Evolutionary conservation across 2,113 vertebrate genomes (phyloP).

Genomic region (Amblyornis subalaris): DNA sequence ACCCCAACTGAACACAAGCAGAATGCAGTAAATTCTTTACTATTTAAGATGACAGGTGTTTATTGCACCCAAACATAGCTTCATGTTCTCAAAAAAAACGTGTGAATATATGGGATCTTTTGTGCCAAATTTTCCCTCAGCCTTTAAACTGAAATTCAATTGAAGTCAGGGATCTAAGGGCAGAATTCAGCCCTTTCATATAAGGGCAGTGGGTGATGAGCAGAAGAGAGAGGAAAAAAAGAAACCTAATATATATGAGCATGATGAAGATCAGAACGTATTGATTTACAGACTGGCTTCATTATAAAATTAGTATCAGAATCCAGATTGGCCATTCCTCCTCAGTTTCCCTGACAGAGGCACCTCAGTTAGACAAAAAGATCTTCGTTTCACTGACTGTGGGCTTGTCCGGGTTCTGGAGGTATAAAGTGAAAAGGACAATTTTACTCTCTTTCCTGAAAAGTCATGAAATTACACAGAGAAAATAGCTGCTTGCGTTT

Average conservation of each 20-base stretch:
- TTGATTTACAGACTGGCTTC: neutral
- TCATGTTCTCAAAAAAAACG: conserved; percentile 30
- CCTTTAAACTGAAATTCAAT: neutral
- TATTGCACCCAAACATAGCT: conserved; percentile 58
- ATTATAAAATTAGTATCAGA: neutral
- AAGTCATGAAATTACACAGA: neutral
- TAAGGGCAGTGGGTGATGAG: neutral
- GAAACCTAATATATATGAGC: neutral
- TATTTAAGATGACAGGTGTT: conserved; percentile 63
- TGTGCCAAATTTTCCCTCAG: conserved; percentile 24
- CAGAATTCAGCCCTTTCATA: neutral
- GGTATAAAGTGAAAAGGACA: neutral
- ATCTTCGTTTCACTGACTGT: neutral
- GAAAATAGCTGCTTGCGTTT: neutral
- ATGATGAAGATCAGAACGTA: neutral
- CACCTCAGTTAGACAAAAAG: neutral
- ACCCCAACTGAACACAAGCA: neutral
- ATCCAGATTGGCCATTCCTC: neutral
- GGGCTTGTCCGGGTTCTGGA: neutral
- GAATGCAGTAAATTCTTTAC: conserved; percentile 29
- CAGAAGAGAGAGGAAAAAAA: neutral
- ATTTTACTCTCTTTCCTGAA: neutral
- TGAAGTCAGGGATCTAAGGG: conserved; percentile 2
- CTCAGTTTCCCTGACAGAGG: neutral
- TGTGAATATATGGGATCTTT: conserved; percentile 33